Evolutionary conservation across 2,113 vertebrate genomes (phyloP), one percentile per base, ranked within the genome.

Genomic region (Kryptolebias marmoratus): DNA sequence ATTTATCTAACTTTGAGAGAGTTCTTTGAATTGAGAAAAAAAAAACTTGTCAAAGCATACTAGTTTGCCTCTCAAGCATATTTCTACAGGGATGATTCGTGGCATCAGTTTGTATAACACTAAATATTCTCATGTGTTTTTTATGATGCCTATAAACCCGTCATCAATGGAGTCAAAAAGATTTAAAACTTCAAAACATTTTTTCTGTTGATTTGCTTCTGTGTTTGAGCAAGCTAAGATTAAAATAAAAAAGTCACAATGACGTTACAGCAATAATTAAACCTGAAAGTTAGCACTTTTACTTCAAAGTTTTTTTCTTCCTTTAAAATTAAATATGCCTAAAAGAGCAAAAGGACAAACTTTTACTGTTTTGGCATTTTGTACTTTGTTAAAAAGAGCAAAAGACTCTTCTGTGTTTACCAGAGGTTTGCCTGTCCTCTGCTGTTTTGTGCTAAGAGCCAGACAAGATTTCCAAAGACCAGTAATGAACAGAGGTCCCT

Each of bases 401-500:
- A n/a, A 64, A 32, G 11, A 5, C 4, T n/a, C 27, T 10, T 39
- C 30, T 42, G 0, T 52, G 64, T 22, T 22, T n/a, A 5, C 9
- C n/a, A 18, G 52, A 61, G 66, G 2, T 10, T 63, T 42, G 32
- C 0, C 10, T 32, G 13, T 67, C 16, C 1, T 44, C 9, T 30
- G 14, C 32, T 54, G 18, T 36, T 64, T 50, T 64, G 60, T 62
- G 18, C 45, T 52, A 9, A 13, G 44, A 58, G 48, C 3, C 36
- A 76, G 28, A 64, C 14, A 73, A 49, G 45, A 39, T 67, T 77
- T 64, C 63, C 52, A 50, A 70, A 70, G 45, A 58, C 11, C 28
- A 14, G 9, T 47, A 71, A 57, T 77, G 53, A 83, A 45, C 54
- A 28, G 60, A 67, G 76, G 74, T 84, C 73, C 69, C 4, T n/a